A percentile compares a stretch with the other conserved stretches of the same genome.
Evolutionary conservation across 2,797 vertebrate species (phyloP).

Genomic region (Sciurus carolinensis): DNA sequence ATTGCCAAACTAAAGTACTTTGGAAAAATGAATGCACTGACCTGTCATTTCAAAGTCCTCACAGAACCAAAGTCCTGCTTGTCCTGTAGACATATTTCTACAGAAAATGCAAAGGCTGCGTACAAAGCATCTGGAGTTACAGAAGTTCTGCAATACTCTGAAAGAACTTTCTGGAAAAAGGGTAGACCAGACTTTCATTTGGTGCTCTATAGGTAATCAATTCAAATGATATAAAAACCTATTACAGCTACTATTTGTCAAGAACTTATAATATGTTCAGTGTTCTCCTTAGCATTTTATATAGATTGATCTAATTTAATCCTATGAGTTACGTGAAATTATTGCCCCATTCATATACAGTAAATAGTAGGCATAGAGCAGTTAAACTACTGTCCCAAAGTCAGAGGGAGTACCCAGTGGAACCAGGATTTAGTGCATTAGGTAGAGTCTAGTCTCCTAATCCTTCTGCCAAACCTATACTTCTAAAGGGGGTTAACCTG

Average conservation of each 20-base stretch:
- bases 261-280: not conserved
- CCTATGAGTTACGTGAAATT: not conserved
- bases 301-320: constrained; percentile 7
- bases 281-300: not conserved
- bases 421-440: not conserved
- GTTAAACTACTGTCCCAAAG: not conserved
- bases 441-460: not conserved
- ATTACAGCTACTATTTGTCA: not conserved
- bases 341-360: not conserved
- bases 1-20: constrained; percentile 77
- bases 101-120: constrained; percentile 23
- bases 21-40: constrained; percentile 73
- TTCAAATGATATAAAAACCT: not conserved
- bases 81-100: not conserved
- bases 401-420: not conserved
- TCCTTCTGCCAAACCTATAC: not conserved
- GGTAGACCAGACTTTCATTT: not conserved
- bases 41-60: constrained; percentile 78
- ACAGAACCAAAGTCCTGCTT: constrained; percentile 58
- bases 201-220: not conserved
- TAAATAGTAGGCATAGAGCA: not conserved
- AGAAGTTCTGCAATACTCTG: not conserved
- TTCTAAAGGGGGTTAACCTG: not conserved
- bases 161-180: not conserved
- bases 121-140: not conserved